Evolutionary conservation across 1,140 invertebrate genomes (phyloP).

Genomic region (Drosophila malerkotliana): DNA sequence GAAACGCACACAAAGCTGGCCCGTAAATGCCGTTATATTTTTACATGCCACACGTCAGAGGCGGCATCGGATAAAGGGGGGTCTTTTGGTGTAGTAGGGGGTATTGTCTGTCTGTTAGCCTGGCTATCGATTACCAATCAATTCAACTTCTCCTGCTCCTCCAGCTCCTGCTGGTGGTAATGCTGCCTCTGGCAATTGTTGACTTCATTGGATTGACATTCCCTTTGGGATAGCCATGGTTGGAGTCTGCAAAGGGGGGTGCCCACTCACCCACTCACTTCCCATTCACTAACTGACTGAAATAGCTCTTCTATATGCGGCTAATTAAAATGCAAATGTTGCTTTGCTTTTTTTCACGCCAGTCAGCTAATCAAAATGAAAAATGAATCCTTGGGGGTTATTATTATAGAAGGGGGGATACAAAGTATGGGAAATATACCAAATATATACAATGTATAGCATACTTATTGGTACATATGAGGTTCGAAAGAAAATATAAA

Average conservation of each 20-base stretch:
- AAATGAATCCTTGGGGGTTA: constrained; percentile 9
- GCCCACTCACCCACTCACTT: no score
- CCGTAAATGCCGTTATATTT: constrained; percentile 63
- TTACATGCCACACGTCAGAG: constrained; percentile 64
- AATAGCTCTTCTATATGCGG: constrained; percentile 9
- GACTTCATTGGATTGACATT: constrained; percentile 57
- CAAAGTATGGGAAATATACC: not conserved
- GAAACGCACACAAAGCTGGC: constrained; percentile 34
- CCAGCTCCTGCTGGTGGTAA: not conserved
- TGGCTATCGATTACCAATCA: constrained; percentile 71
- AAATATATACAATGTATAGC: not conserved
- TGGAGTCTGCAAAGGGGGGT: no score
- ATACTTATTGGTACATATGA: no score
- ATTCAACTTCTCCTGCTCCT: constrained; percentile 34
- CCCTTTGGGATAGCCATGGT: constrained; percentile 12
- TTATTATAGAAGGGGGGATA: not conserved
- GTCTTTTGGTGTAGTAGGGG: no score
- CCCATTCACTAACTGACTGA: no score
- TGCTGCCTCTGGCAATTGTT: constrained; percentile 56
- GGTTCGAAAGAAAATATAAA: no score
- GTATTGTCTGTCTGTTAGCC: constrained; percentile 21
- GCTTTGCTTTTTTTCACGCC: constrained; percentile 22
- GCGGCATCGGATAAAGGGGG: constrained; percentile 16
- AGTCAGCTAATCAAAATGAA: constrained; percentile 41
- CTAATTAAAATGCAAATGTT: constrained; percentile 61